These are phyloP conservation scores for Noturus placidus DNA, from an alignment of 2,113 vertebrate species.

Conservation along the genomic window DNA sequence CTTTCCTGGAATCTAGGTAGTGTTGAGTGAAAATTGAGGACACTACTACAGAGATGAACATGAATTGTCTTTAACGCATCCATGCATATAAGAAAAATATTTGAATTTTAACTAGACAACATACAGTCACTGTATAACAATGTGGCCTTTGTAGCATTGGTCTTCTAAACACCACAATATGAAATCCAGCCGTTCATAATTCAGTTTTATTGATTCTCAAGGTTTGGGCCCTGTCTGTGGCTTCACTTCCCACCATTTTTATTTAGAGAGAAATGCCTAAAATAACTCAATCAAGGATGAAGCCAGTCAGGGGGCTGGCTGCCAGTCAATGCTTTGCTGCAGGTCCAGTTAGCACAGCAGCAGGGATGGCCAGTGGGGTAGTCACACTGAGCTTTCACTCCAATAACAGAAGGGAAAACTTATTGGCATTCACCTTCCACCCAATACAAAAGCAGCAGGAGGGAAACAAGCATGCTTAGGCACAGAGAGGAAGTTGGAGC, in stretches of 20 bases:
- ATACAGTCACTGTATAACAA: slow-evolving; percentile 9
- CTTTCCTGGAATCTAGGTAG: background rate
- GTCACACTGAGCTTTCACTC: slow-evolving; percentile 12
- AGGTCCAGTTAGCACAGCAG: slow-evolving; percentile 44
- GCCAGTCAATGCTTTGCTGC: slow-evolving; percentile 39
- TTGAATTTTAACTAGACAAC: slow-evolving; percentile 4
- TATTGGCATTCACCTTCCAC: background rate
- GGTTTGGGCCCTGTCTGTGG: slow-evolving; percentile 15
- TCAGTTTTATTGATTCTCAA: slow-evolving; percentile 44
- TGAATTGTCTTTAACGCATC: slow-evolving; percentile 23
- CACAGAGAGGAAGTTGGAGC: slow-evolving; percentile 19
- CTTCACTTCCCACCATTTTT: slow-evolving; percentile 29
- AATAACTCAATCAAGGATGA: slow-evolving; percentile 51
- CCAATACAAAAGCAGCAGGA: slow-evolving; percentile 49
- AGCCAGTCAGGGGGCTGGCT: slow-evolving; percentile 41
- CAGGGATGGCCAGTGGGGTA: slow-evolving; percentile 41
- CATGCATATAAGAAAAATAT: background rate
- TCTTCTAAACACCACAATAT: background rate
- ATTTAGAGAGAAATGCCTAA: slow-evolving; percentile 40
- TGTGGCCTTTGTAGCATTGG: background rate
- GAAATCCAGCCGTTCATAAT: slow-evolving; percentile 35
- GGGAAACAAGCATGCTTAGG: slow-evolving; percentile 9
- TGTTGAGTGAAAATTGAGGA: background rate
- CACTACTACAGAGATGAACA: background rate
- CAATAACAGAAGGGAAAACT: slow-evolving; percentile 27